Evolutionary conservation across 2,888 invertebrate genomes (phyloP).

Genomic region (Lamproptera curius): DNA sequence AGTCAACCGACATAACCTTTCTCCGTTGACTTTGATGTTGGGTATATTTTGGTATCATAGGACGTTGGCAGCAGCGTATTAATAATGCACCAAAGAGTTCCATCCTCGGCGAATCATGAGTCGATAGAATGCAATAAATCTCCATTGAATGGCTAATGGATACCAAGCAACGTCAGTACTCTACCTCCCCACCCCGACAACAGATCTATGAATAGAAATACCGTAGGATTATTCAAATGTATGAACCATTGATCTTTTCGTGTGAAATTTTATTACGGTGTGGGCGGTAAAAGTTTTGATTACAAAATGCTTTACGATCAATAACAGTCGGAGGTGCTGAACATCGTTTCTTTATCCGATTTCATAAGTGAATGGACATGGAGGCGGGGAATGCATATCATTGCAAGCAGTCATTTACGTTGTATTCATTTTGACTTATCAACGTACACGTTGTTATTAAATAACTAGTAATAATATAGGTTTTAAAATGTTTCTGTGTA

Average conservation of each 20-base stretch:
- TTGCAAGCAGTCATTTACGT: no score
- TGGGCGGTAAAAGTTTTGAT: slow-evolving; percentile 14
- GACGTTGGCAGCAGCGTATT: slow-evolving; percentile 6
- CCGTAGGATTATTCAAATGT: slow-evolving; percentile 26
- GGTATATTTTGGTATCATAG: no score
- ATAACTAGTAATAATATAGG: no score
- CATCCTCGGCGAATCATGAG: slow-evolving; percentile 24
- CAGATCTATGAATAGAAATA: slow-evolving; percentile 43
- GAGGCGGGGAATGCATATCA: no score
- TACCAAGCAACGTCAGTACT: slow-evolving; percentile 15
- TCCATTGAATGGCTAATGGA: slow-evolving; percentile 36
- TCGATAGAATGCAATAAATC: slow-evolving; percentile 37
- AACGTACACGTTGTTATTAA: no score
- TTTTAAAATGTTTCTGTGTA: no score
- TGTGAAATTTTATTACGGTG: slow-evolving; percentile 23
- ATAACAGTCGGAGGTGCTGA: slow-evolving; percentile 3
- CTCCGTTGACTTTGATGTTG: no score
- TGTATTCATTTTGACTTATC: no score
- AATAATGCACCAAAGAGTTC: slow-evolving; percentile 14
- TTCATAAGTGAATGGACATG: no score
- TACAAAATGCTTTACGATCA: slow-evolving; percentile 5
- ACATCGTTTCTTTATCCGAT: background rate
- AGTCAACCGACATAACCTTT: no score
- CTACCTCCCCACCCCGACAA: slow-evolving; percentile 22
- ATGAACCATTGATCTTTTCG: slow-evolving; percentile 28